phyloP scores from a whole-genome alignment of 2,888 invertebrate species.

The Nipponacmea schrenckii region DNA sequence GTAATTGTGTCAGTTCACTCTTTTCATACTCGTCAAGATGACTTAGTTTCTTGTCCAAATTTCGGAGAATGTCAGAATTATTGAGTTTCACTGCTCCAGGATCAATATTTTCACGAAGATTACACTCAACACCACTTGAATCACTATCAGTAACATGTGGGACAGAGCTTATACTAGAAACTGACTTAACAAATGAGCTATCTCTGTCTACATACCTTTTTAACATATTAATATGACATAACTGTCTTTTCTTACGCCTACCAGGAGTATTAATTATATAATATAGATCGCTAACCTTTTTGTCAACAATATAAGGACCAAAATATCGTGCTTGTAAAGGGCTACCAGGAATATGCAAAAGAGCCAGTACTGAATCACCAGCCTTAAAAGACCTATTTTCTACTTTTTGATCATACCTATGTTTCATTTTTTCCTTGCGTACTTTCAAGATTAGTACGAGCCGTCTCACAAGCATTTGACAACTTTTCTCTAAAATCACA shows the following conservation, averaged over 20 bases:
- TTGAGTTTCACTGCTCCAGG: no score
- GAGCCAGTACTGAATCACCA: constrained; percentile 11
- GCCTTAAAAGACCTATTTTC: constrained; percentile 7
- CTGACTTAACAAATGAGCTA: no score
- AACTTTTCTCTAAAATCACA: constrained; percentile 9
- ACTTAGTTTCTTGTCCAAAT: background rate
- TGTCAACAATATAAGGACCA: constrained; percentile 9
- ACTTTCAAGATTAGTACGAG: constrained; percentile 14
- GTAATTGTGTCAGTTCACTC: background rate
- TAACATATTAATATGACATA: constrained; percentile 18
- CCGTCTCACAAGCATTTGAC: constrained; percentile 16
- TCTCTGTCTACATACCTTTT: constrained; percentile 10
- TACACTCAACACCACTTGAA: no score
- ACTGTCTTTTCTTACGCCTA: background rate
- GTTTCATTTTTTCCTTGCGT: constrained; percentile 11
- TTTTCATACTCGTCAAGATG: constrained; percentile 4
- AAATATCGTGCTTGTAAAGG: constrained; percentile 10
- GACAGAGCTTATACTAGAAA: no score
- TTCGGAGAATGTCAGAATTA: no score
- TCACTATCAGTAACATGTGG: no score
- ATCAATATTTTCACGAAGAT: no score
- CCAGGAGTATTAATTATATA: constrained; percentile 14
- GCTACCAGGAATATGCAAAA: background rate
- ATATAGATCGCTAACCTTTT: constrained; percentile 6
- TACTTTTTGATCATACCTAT: constrained; percentile 13